These are phyloP conservation scores for Cyclina sinensis DNA, from an alignment of 1,140 invertebrate genomes.

Conservation along the genomic window DNA sequence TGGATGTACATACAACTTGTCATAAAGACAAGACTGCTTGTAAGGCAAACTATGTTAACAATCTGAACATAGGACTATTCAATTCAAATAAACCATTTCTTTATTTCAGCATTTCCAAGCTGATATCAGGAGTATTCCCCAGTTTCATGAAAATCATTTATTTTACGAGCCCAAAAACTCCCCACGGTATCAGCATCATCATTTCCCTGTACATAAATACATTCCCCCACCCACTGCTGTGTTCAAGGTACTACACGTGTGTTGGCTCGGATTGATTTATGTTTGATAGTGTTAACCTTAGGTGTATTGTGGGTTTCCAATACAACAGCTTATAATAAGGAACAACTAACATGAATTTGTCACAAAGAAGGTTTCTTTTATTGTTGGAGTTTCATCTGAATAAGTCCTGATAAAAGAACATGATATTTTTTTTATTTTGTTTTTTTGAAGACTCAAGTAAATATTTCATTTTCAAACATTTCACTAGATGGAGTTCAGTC, in stretches of 20 bases:
- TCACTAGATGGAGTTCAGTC: too few species aligned
- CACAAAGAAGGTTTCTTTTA: too few species aligned
- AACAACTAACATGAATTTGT: too few species aligned
- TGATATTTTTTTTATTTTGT: too few species aligned
- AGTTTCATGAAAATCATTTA: constrained; percentile 63
- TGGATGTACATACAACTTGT: too few species aligned
- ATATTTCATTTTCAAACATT: too few species aligned
- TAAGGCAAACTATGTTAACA: too few species aligned
- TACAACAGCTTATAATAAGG: neutral
- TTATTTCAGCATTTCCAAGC: constrained; percentile 49
- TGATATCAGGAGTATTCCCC: constrained; percentile 51
- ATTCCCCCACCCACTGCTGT: constrained; percentile 67
- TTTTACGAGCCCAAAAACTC: constrained; percentile 64
- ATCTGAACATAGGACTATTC: too few species aligned
- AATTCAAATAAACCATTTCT: constrained; percentile 15
- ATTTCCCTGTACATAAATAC: constrained; percentile 31
- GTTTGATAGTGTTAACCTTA: neutral
- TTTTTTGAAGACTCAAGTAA: too few species aligned
- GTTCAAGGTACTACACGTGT: constrained; percentile 53
- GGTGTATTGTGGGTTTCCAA: neutral
- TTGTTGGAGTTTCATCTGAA: too few species aligned
- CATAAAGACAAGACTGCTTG: too few species aligned
- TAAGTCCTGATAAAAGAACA: too few species aligned
- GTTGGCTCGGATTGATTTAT: neutral
- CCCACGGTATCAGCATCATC: constrained; percentile 30